A percentile compares a stretch with the other conserved stretches of the same genome.
Conservation (phyloP, 2,797 vertebrate genomes). For the Zalophus californianus region DNA sequence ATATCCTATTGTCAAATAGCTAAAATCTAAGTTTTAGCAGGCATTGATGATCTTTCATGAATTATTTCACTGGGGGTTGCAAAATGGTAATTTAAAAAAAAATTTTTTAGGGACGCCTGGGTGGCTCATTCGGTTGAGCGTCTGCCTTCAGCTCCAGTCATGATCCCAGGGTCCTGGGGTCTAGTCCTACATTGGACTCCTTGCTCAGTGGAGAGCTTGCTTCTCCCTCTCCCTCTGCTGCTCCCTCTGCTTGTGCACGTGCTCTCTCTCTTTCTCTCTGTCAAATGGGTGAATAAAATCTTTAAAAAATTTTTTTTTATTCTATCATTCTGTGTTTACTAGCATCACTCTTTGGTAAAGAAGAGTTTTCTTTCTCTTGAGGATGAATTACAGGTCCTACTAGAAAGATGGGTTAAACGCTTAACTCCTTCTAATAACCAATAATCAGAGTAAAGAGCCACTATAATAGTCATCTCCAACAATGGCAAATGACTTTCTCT, state of each 20-base stretch:
- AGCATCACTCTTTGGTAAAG: neutral
- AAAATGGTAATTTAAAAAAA: neutral
- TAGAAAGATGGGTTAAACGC: neutral
- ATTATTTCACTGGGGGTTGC: neutral
- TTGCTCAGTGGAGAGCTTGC: neutral
- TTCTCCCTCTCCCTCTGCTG: neutral
- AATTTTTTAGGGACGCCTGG: neutral
- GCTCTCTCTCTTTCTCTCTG: neutral
- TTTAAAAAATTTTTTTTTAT: too few species aligned
- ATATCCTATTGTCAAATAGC: neutral
- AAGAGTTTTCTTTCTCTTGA: neutral
- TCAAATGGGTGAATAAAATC: neutral
- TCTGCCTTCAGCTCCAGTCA: neutral
- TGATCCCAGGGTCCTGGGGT: neutral
- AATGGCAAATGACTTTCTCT: neutral
- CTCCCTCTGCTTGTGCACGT: neutral
- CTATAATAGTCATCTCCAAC: neutral
- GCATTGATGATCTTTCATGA: neutral
- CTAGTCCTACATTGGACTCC: fast-evolving
- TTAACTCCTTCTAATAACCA: neutral
- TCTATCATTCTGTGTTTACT: neutral
- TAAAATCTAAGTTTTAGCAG: neutral
- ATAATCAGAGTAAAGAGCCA: neutral
- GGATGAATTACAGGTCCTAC: neutral
- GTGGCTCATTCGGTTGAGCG: neutral